Base-by-base conservation (phyloP, 2,113 vertebrate genomes). In the Paedocypris sp. region DNA sequence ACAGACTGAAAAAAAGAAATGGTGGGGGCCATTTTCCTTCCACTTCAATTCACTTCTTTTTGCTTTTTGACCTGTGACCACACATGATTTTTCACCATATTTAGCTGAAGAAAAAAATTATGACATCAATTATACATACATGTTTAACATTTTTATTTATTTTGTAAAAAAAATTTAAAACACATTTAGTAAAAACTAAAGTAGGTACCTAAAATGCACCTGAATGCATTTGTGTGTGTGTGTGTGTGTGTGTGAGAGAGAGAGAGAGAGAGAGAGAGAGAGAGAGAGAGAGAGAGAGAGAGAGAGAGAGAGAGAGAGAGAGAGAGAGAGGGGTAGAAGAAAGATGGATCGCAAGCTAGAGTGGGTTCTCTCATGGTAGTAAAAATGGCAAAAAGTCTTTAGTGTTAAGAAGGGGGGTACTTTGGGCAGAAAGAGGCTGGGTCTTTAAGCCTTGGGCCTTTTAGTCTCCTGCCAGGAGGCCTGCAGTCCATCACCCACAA, bases 381-480 rank as follows among this genome's bases (percentile, higher is more conserved):
- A 35, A 50, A 49, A 46, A 31, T 15, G 6, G 13, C 50, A 52
- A 4, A 18, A n/a, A 28, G 48, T 18, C 22, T 12, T 19, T 12
- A 29, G 6, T 19, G n/a, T 43, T 31, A 32, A 22, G 7, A 8
- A 35, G 43, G 43, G 42, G 47, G 57, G 38, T 15, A 15, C 50
- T 48, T 33, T 46, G 61, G 46, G 32, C 36, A 60, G 48, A 23
- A 46, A 57, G 36, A 38, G 45, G 36, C 49, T 13, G 15, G 39
- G 61, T 60, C 43, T 47, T 26, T 42, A 4, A 56, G 65, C 64
- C 57, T 50, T 62, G 61, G 57, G 49, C 49, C 56, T 47, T 22
- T 46, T 58, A 70, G 57, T 43, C 43, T 56, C 49, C 64, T 67
- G 54, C 54, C 60, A 64, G 42, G 57, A 60, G 42, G 16, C 26